Conservation (phyloP, 2,797 vertebrate species). For the Pitangus sulphuratus region DNA sequence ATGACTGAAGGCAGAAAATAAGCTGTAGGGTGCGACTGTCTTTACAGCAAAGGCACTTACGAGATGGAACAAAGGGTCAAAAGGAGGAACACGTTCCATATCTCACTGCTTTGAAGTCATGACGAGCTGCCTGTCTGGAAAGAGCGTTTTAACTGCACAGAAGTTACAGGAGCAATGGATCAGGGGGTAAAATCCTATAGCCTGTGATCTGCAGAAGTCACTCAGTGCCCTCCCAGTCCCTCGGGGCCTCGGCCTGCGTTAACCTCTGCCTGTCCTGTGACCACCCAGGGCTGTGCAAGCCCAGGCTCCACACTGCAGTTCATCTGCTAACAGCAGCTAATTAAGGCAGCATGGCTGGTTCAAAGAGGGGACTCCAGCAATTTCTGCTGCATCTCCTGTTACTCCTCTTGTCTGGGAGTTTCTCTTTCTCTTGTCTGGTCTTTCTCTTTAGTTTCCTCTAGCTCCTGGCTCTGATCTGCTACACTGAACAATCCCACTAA, state of each 20-base stretch:
- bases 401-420: background rate
- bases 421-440: background rate
- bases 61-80: constrained; percentile 57
- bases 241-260: background rate
- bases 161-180: background rate
- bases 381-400: background rate
- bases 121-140: constrained; percentile 13
- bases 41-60: background rate
- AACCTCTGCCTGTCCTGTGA: background rate
- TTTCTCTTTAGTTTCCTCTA: background rate
- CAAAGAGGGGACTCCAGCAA: background rate
- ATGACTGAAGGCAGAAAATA: constrained; percentile 17
- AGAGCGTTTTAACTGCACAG: background rate
- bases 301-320: background rate
- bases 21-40: background rate
- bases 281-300: background rate
- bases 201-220: background rate
- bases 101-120: constrained; percentile 5
- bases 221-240: background rate
- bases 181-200: background rate
- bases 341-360: background rate
- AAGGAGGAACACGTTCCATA: constrained; percentile 1
- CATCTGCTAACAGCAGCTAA: background rate
- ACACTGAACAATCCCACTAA: background rate
- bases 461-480: background rate